A percentile compares a stretch with the other conserved stretches of the same genome.
These are phyloP conservation scores for Hydrozoanthus tunicans DNA, from an alignment of 64 coral and sea anemone genomes.

Conservation along the genomic window DNA sequence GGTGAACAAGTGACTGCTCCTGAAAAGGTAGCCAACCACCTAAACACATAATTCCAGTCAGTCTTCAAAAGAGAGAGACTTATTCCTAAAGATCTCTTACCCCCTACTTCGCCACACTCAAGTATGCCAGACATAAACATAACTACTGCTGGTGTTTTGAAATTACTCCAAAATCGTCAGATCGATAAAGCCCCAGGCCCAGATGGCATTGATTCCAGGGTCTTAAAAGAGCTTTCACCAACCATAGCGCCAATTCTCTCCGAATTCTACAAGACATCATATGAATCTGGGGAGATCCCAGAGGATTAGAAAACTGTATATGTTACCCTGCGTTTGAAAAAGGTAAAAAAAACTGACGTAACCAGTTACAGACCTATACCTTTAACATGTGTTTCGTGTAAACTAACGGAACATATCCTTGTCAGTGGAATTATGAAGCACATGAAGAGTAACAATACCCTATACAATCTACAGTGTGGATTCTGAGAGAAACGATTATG, in stretches of 20 bases:
- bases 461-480: conserved; percentile 33
- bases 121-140: conserved; percentile 48
- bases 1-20: conserved; percentile 36
- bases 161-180: conserved; percentile 20
- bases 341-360: conserved; percentile 42
- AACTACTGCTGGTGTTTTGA: conserved; percentile 10
- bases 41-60: conserved; percentile 57
- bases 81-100: conserved; percentile 7
- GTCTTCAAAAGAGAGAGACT: conserved; percentile 15
- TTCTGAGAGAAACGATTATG: conserved; percentile 50
- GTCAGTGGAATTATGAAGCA: conserved; percentile 28
- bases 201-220: conserved; percentile 31
- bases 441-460: background rate
- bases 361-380: conserved; percentile 21
- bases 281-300: conserved; percentile 37
- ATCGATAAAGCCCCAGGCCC: conserved; percentile 52
- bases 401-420: conserved; percentile 9
- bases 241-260: conserved; percentile 46
- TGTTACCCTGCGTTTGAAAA: conserved; percentile 52
- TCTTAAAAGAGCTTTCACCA: conserved; percentile 46
- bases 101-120: conserved; percentile 4
- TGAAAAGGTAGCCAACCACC: conserved; percentile 23
- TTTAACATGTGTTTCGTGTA: conserved; percentile 24
- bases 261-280: conserved; percentile 50
- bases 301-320: conserved; percentile 51